Conservation (phyloP, 2,113 vertebrate species). For the Montifringilla adamsi region DNA sequence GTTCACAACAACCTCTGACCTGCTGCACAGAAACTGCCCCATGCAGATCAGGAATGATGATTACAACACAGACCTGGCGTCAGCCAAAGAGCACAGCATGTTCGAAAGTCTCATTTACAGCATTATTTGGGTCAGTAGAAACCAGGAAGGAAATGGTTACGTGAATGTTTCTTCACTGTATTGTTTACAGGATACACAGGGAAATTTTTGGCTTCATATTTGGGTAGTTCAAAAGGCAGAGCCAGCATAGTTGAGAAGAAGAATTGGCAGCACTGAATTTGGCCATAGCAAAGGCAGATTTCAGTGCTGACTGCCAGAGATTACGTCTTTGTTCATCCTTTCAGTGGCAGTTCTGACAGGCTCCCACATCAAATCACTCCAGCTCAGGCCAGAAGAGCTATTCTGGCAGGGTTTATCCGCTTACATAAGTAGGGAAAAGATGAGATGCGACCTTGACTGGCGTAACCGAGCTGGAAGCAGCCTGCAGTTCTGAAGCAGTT, state of each 20-base stretch:
- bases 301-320: neutral
- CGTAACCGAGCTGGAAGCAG: neutral
- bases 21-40: neutral
- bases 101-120: neutral
- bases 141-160: conserved; percentile 38
- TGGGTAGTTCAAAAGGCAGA: conserved; percentile 8
- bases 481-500: neutral
- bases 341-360: neutral
- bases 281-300: neutral
- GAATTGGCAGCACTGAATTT: conserved; percentile 1
- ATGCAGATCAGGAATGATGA: rapidly evolving
- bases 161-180: neutral
- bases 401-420: neutral
- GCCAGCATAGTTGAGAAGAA: neutral
- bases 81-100: rapidly evolving
- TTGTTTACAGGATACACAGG: conserved; percentile 16
- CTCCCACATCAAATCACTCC: neutral
- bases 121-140: neutral
- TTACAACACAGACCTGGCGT: neutral
- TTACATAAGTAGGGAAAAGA: neutral
- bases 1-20: neutral
- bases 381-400: neutral
- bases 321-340: neutral
- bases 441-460: neutral
- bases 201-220: conserved; percentile 20